Conservation (phyloP, 2,797 vertebrate species). For the Sebastes melanostomus region DNA sequence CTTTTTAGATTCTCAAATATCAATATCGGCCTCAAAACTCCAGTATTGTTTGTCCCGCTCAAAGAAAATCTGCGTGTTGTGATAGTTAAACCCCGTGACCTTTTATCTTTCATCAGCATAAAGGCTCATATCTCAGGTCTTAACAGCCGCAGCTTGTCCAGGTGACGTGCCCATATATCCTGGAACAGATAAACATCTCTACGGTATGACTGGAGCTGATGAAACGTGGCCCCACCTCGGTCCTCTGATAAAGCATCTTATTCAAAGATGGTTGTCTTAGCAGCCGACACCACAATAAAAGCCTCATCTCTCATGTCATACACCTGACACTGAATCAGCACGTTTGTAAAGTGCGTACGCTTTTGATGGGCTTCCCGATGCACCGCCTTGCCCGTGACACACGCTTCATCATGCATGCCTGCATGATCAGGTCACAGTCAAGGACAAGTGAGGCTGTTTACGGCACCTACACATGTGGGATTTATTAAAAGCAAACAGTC, state of each 20-base stretch:
- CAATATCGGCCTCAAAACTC: not conserved
- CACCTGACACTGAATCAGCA: conserved; percentile 60
- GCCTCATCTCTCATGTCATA: conserved; percentile 59
- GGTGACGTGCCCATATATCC: conserved; percentile 52
- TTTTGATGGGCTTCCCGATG: conserved; percentile 2
- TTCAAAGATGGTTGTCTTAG: conserved; percentile 42
- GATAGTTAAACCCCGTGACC: not conserved
- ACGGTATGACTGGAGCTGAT: conserved; percentile 40
- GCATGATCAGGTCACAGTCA: conserved; percentile 37
- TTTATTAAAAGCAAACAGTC: conserved; percentile 5
- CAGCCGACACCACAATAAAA: conserved; percentile 33
- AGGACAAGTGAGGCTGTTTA: conserved; percentile 33
- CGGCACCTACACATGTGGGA: not conserved
- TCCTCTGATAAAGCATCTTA: conserved; percentile 49
- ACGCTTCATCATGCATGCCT: conserved; percentile 37
- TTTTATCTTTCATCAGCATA: conserved; percentile 14
- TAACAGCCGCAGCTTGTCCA: conserved; percentile 34
- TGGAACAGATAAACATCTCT: conserved; percentile 61
- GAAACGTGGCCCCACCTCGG: conserved; percentile 21
- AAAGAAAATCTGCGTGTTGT: not conserved
- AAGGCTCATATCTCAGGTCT: conserved; percentile 36
- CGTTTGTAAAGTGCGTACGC: conserved; percentile 31
- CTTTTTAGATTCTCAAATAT: not conserved
- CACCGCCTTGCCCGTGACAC: conserved; percentile 11
- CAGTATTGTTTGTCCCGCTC: not conserved